Percentiles rank a stretch among this genome's conserved stretches.
Conservation (phyloP, 2,888 invertebrate species). For the Notocelia uddmanniana region DNA sequence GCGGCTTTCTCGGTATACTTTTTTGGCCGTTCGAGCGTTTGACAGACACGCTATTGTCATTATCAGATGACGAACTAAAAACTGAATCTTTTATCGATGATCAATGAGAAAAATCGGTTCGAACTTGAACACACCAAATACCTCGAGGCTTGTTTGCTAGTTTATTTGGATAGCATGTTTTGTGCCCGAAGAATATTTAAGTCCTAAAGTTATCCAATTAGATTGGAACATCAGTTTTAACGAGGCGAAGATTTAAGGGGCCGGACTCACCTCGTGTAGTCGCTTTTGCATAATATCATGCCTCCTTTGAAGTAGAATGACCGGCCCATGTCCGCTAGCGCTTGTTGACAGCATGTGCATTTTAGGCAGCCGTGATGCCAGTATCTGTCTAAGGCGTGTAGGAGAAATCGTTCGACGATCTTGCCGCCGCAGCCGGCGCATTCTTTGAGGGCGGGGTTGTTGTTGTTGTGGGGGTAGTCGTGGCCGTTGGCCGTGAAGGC, state of each 20-base stretch:
- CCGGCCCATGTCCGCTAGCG: slow-evolving; percentile 95
- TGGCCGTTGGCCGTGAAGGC: slow-evolving; percentile 88
- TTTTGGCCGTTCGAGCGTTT: slow-evolving; percentile 77
- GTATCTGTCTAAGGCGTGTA: slow-evolving; percentile 96
- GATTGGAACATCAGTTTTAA: slow-evolving; percentile 35
- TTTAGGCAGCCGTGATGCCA: slow-evolving; percentile 98
- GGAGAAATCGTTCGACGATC: slow-evolving; percentile 95
- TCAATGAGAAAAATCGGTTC: slow-evolving; percentile 75
- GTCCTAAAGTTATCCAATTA: slow-evolving; percentile 44
- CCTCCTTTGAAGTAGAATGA: slow-evolving; percentile 97
- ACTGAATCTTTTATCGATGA: slow-evolving; percentile 74
- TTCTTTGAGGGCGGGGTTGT: slow-evolving; percentile 88
- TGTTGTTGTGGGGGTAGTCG: slow-evolving; percentile 87
- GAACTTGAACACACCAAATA: slow-evolving; percentile 62
- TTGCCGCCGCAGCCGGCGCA: slow-evolving; percentile 97
- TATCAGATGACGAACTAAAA: slow-evolving; percentile 80
- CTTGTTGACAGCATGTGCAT: slow-evolving; percentile 95
- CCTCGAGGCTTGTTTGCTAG: slow-evolving; percentile 61
- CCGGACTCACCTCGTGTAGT: slow-evolving; percentile 94
- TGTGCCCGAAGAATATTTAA: slow-evolving; percentile 35
- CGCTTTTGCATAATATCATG: slow-evolving; percentile 97
- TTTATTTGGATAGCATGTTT: slow-evolving; percentile 35
- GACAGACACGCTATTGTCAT: slow-evolving; percentile 84
- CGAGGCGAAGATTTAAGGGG: slow-evolving; percentile 26
- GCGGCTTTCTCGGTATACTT: slow-evolving; percentile 79